Percentiles rank a stretch among this genome's conserved stretches.
phyloP scores from a whole-genome alignment of 2,113 vertebrate genomes.

The Myiozetetes cayanensis region DNA sequence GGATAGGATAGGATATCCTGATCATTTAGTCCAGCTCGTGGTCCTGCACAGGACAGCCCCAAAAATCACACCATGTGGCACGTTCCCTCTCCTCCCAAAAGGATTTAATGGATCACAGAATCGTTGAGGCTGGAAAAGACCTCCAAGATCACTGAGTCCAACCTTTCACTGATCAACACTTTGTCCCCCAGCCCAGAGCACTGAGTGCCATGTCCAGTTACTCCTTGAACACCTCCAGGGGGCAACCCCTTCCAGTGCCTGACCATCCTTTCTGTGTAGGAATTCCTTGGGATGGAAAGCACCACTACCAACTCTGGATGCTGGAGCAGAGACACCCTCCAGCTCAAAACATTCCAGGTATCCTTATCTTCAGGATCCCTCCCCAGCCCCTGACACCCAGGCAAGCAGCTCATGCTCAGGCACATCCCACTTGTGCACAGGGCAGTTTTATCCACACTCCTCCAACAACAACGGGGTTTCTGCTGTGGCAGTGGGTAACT shows the following conservation, averaged over 20 bases:
- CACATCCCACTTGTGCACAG: not conserved
- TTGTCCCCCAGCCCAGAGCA: not conserved
- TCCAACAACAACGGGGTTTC: too few relatives aligned
- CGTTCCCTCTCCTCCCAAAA: not conserved
- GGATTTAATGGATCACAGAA: not conserved
- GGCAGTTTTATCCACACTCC: not conserved
- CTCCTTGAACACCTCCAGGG: not conserved
- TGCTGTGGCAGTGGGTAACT: rapidly evolving
- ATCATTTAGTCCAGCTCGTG: not conserved
- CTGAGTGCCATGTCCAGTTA: not conserved
- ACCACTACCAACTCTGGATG: not conserved
- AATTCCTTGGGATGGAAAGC: not conserved
- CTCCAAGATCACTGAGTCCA: not conserved
- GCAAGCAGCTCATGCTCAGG: too few relatives aligned
- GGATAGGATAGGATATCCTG: not conserved
- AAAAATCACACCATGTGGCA: not conserved
- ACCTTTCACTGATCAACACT: not conserved
- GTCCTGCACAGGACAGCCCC: not conserved
- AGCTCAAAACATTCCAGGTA: not conserved
- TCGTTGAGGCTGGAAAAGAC: not conserved
- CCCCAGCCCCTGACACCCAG: not conserved
- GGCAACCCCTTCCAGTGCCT: not conserved
- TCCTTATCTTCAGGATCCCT: not conserved
- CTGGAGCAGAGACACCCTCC: not conserved
- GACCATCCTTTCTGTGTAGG: not conserved